Evolutionary conservation across 2,113 vertebrate genomes (phyloP).

Genomic region (Thryonomys swinderianus): DNA sequence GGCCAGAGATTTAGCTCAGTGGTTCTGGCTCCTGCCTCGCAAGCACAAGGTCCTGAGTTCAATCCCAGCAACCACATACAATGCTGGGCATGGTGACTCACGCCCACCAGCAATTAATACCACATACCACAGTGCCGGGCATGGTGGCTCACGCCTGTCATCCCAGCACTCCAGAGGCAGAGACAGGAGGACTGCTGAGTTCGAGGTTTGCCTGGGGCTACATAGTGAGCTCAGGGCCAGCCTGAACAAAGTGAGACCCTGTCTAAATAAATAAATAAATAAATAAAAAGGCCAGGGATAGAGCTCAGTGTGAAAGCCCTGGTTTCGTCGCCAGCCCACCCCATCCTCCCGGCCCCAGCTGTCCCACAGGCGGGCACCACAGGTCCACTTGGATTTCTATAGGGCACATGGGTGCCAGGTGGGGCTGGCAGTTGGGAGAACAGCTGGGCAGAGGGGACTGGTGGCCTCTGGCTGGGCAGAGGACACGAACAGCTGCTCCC

Average conservation of each 20-base stretch:
- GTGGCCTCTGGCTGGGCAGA: neutral
- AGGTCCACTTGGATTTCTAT: slow-evolving; percentile 34
- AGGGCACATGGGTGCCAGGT: slow-evolving; percentile 23
- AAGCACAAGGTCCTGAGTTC: too few relatives aligned
- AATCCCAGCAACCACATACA: too few relatives aligned
- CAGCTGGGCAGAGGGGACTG: slow-evolving; percentile 47
- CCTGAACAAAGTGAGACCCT: too few relatives aligned
- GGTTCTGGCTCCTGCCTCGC: too few relatives aligned
- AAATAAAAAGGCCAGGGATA: neutral
- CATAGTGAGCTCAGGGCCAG: too few relatives aligned
- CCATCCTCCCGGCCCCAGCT: neutral
- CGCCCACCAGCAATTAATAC: too few relatives aligned
- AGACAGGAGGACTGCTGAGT: too few relatives aligned
- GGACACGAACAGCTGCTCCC: neutral
- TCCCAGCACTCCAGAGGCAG: too few relatives aligned
- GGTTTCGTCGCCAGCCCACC: neutral
- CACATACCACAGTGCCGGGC: too few relatives aligned
- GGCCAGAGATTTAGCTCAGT: neutral
- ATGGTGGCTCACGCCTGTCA: too few relatives aligned
- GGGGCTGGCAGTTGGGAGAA: slow-evolving; percentile 38
- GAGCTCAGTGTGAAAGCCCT: neutral
- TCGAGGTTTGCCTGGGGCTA: too few relatives aligned
- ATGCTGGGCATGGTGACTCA: too few relatives aligned
- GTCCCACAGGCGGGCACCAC: neutral
- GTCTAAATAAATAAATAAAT: neutral